Base-by-base conservation (phyloP, 1,140 invertebrate genomes). In the Nilaparvata lugens region DNA sequence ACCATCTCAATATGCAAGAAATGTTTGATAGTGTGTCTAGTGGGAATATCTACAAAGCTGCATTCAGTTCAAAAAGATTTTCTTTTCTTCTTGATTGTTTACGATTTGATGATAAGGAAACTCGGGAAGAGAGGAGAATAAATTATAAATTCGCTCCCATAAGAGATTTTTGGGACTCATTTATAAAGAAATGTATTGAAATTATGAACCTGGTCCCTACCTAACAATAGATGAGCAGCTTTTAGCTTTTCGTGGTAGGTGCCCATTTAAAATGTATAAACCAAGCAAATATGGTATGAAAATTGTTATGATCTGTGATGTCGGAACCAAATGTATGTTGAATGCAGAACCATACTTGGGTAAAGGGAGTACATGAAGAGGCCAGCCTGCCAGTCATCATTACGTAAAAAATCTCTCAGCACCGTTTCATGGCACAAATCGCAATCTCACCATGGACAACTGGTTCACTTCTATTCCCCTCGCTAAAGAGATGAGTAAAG, bases 201-300 rank as follows among this genome's bases (percentile, higher is more conserved):
- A 58, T 42, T 71, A 70, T 62, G 56, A 57, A 16, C 58, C 66
- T 7, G 62, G 67, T 28, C 19, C 54, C 28, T 65, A 64, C 45
- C 56, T 63, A 0, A 67, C 62, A 25, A 65, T 73, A 19, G 70
- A 74, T 63, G 71, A 75, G 62, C 66, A 67, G 16, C 62, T 75
- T 9, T 43, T 75, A 0, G 45, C 65, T 18, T 76, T 76, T 67
- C 42, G 72, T 40, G 74, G 73, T 16, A 28, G 67, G 11, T 73
- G 71, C 56, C 56, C 55, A 38, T 74, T 76, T 57, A 62, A 68
- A 45, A 69, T 74, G 57, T 77, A 75, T 60, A 78, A 79, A 70
- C 75, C 76, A 2, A 19, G 14, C 11, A 45, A 45, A 48, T 48
- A 48, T 23, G 45, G 45, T 23, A 48, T 48, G 18, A 48, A 48